Evolutionary conservation across 2,888 invertebrate genomes (phyloP), one percentile per base, ranked within the genome.

Genomic region (Ophraella communa): DNA sequence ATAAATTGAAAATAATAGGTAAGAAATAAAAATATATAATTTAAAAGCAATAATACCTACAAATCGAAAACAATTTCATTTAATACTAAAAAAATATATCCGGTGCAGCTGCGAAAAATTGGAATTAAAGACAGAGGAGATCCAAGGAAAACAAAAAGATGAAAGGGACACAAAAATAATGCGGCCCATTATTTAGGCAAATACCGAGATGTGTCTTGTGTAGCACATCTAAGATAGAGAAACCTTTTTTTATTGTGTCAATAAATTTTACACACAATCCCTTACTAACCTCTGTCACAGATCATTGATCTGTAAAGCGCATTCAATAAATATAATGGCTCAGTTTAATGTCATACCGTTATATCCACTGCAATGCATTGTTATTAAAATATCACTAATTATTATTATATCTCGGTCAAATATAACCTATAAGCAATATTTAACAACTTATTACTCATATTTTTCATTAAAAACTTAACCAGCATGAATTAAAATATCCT

Each of bases 81-180:
- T n/a, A n/a, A n/a, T n/a, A n/a, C n/a, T n/a, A 75, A 71, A 74
- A 72, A 75, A 76, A 77, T 75, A 75, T 74, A 76, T 72, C 69
- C 71, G 70, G 69, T 68, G 71, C 67, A 70, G 69, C 70, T 64
- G 71, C 74, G 75, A 11, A 75, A 70, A 70, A 74, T 70, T 67
- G 69, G 74, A 73, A 71, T 73, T 71, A 72, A 69, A 74, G 74
- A 74, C 73, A 76, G 74, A 67, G 51, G 11, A 51, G 33, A 72
- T 66, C 69, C 67, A 57, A 61, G 55, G 67, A 72, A 69, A 72
- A 71, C 66, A 71, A 74, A 68, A 74, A 73, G 72, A 73, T 74
- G 70, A 73, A 73, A 68, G 74, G 39, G 66, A 62, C 72, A 66
- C 69, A 72, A 73, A n/a, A n/a, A 74, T 74, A 75, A 76, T 75